Conservation (phyloP, 1,140 invertebrate species). For the Melitaea cinxia region DNA sequence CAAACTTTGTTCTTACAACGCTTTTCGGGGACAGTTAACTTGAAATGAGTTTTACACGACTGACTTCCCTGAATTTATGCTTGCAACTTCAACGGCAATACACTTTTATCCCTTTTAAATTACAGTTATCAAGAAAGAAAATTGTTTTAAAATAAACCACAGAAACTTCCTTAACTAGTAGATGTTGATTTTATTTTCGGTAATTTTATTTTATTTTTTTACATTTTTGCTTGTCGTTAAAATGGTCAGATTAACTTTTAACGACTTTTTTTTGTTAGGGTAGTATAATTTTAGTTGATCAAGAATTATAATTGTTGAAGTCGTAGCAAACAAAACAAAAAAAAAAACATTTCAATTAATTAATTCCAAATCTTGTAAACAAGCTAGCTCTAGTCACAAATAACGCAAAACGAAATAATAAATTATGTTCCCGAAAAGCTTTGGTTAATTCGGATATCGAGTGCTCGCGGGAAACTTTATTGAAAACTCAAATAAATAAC, state of each 20-base stretch:
- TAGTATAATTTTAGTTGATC: too few relatives aligned
- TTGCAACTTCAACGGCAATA: constrained; percentile 42
- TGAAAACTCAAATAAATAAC: constrained; percentile 55
- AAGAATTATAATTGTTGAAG: too few relatives aligned
- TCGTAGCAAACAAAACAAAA: too few relatives aligned
- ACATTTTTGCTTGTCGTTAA: too few relatives aligned
- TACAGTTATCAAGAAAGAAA: constrained; percentile 11
- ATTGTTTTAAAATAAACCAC: neutral
- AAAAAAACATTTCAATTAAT: neutral
- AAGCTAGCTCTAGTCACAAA: neutral
- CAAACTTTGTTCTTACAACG: constrained; percentile 62
- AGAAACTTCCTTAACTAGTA: constrained; percentile 8
- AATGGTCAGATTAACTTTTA: too few relatives aligned
- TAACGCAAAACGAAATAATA: neutral
- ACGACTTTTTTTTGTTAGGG: too few relatives aligned
- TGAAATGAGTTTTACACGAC: constrained; percentile 65
- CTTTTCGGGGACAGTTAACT: constrained; percentile 63
- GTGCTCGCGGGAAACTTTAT: constrained; percentile 28
- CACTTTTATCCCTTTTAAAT: constrained; percentile 45
- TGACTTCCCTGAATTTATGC: constrained; percentile 54
- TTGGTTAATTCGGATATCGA: neutral
- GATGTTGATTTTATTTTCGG: neutral
- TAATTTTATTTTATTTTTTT: neutral
- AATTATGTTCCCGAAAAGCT: neutral
- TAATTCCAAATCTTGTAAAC: neutral